phyloP scores from a whole-genome alignment of 2,113 vertebrate species.

The Todiramphus chloris region DNA sequence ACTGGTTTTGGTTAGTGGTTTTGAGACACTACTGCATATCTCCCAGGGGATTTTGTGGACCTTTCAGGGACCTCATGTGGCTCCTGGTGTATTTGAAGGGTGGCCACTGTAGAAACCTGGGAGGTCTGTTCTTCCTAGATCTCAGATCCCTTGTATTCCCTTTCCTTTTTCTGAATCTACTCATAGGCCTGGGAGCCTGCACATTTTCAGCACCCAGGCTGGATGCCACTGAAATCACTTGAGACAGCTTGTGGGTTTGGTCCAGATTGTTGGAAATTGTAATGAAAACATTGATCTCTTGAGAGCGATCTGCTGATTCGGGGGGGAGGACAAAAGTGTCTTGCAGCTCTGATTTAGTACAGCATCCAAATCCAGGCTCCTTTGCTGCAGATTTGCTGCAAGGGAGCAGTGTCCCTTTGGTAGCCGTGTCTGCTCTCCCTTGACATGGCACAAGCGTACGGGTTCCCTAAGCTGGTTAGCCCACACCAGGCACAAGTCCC shows the following conservation, averaged over 20 bases:
- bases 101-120: background rate
- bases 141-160: background rate
- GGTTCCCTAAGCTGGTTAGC: background rate
- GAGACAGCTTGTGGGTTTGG: background rate
- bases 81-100: background rate
- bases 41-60: background rate
- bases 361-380: background rate
- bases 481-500: fast-evolving
- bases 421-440: background rate
- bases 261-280: background rate
- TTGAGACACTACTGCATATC: background rate
- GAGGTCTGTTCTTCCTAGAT: background rate
- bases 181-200: background rate
- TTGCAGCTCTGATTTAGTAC: background rate
- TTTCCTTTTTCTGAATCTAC: background rate
- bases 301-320: fast-evolving
- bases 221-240: background rate
- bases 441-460: fast-evolving
- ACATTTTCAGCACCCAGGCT: background rate
- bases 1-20: background rate
- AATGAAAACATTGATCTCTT: background rate
- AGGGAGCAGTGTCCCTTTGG: background rate
- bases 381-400: background rate
- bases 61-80: background rate
- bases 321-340: background rate